Percentiles rank a stretch among this genome's conserved stretches.
Conservation (phyloP, 2,113 vertebrate genomes). For the Phodopus roborovskii region DNA sequence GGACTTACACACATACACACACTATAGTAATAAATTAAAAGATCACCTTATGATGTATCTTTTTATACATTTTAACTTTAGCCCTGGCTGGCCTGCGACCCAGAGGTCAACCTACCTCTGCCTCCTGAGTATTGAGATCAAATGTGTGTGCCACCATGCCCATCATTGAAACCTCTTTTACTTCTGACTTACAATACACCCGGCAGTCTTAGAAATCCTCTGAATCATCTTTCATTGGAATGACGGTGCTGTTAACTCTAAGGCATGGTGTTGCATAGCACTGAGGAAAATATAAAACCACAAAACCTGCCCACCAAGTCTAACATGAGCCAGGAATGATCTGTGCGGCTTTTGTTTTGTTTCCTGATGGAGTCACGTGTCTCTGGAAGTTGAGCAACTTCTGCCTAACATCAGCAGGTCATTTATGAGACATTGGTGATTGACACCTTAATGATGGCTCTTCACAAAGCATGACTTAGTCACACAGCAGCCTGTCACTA, state of each 20-base stretch:
- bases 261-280: background rate
- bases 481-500: background rate
- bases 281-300: background rate
- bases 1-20: background rate
- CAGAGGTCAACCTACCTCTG: background rate
- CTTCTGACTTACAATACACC: background rate
- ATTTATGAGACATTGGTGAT: background rate
- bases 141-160: background rate
- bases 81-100: background rate
- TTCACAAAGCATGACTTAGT: background rate
- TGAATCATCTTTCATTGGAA: conserved; percentile 48
- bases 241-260: conserved; percentile 14
- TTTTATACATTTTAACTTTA: background rate
- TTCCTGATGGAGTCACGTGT: background rate
- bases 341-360: background rate
- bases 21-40: background rate
- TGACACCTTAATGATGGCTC: background rate
- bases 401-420: conserved; percentile 11
- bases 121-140: background rate
- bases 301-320: background rate
- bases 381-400: conserved; percentile 16
- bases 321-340: background rate
- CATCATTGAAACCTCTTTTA: background rate
- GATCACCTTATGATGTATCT: background rate
- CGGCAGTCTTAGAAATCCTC: background rate